phyloP scores from a whole-genome alignment of 2,888 invertebrate species.

The Salticus scenicus region DNA sequence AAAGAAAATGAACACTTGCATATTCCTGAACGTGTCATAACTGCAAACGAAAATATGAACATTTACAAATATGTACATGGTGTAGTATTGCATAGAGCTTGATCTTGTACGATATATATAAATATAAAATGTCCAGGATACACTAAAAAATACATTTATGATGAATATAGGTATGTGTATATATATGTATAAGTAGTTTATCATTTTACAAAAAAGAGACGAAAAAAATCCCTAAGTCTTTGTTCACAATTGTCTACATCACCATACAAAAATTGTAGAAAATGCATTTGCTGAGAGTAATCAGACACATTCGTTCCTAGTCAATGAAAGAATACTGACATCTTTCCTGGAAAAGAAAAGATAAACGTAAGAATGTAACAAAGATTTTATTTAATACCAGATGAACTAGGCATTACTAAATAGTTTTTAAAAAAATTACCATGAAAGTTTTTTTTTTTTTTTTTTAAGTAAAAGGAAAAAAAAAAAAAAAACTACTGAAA shows the following conservation, averaged over 20 bases:
- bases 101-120: not conserved
- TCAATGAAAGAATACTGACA: not conserved
- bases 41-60: conserved; percentile 45
- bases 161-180: not conserved
- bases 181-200: not conserved
- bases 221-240: not conserved
- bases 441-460: too few species aligned
- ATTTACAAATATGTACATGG: conserved; percentile 60
- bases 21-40: not conserved
- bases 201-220: not conserved
- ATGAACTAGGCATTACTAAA: not conserved
- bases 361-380: not conserved
- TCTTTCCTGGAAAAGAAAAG: not conserved
- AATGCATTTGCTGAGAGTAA: not conserved
- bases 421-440: not conserved
- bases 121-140: conserved; percentile 28
- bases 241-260: conserved; percentile 6
- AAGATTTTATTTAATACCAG: not conserved
- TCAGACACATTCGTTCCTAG: conserved; percentile 35
- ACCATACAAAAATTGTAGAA: conserved; percentile 23
- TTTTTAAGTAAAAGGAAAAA: too few species aligned
- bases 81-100: too few species aligned
- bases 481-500: not conserved
- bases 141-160: not conserved
- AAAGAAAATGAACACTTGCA: conserved; percentile 31